Evolutionary conservation across 2,888 invertebrate genomes (phyloP), one percentile per base, ranked within the genome.

Genomic region (Villa cingulata): DNA sequence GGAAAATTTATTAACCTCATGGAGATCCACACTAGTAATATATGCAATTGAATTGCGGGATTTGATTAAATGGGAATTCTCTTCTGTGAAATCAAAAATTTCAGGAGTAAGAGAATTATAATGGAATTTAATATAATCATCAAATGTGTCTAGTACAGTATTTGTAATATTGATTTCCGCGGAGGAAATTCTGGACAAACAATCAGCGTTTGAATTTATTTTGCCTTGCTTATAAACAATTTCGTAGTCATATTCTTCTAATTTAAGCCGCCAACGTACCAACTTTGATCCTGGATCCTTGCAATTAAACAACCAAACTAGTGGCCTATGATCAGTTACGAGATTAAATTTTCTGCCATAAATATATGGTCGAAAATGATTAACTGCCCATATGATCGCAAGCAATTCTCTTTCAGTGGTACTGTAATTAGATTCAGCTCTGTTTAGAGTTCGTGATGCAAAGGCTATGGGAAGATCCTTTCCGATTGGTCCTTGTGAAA

Each of bases 161-260:
- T 23, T 6, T 23, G 7, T 4, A 23, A 7, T 23, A 23, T 23
- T 4, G 7, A 23, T 23, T 6, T 32, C 12, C 3, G 29, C 12
- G 12, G 12, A 3, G 12, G 45, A 41, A 17, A 49, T 48, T 50
- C 56, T 37, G 3, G 55, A 57, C 9, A 60, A 41, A 14, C 57
- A 59, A 37, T 67, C 64, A 1, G 59, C 63, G 27, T 45, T n/a
- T 12, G 53, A 46, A 49, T 63, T 62, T 4, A 49, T 20, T 39
- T 49, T 53, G 10, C 56, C 58, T 17, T 50, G 44, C 48, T 55
- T 56, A 38, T 60, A 57, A 1, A 45, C 43, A 2, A 61, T 51
- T 32, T 55, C 53, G 38, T 58, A 61, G 12, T 59, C 56, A 41
- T 53, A 60, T 44, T 59, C 56, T 19, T 55, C 54, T 4, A 61